phyloP scores from a whole-genome alignment of 2,797 vertebrate species.

The Xenopus petersii region DNA sequence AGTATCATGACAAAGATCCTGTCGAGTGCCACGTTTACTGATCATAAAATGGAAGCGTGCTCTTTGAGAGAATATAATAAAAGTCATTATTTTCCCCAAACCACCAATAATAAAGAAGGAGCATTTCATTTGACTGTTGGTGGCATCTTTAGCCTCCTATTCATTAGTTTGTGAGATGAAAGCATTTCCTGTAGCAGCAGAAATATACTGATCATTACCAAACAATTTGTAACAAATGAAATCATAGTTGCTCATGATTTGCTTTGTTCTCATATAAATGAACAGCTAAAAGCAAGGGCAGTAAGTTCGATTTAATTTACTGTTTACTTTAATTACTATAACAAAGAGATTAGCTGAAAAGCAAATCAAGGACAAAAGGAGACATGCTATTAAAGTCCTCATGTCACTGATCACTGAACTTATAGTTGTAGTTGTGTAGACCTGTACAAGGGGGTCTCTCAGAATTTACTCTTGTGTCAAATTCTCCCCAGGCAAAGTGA shows the following conservation, averaged over 20 bases:
- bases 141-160: background rate
- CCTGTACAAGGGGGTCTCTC: no score
- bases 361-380: no score
- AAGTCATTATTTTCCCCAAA: background rate
- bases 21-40: background rate
- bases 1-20: no score
- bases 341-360: background rate
- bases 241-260: background rate
- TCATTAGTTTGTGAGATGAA: constrained; percentile 1
- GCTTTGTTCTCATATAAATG: background rate
- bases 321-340: background rate
- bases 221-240: constrained; percentile 16
- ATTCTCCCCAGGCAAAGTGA: no score
- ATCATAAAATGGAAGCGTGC: background rate
- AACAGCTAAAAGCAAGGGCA: background rate
- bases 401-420: no score
- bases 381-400: no score
- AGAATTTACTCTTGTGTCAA: no score
- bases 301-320: background rate
- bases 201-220: background rate
- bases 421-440: no score
- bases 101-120: background rate
- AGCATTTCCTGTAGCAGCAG: background rate
- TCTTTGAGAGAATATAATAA: background rate
- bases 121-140: background rate